Base-by-base conservation (phyloP, 2,113 vertebrate genomes). In the Cynopterus brachyotis region DNA sequence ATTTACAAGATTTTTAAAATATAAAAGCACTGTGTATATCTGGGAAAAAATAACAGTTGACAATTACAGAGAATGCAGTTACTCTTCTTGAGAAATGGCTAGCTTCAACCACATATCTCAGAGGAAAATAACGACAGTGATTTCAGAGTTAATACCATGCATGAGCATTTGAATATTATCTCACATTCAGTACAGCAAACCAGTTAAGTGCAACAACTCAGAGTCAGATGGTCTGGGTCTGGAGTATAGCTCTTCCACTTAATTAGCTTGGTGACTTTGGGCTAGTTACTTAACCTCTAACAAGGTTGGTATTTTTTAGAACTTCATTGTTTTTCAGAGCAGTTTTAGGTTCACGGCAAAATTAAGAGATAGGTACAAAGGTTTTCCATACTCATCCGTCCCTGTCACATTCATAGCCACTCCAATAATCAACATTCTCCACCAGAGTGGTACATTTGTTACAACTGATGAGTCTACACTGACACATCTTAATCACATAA, bases 1-100 rank as follows among this genome's bases (percentile, higher is more conserved):
- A 67, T 92, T 72, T 42, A 30, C 53, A 72, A 42, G 30, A 73
- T 89, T 82, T 93, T 86, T 92, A 76, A 86, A 88, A 66, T 73
- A 28, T 35, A 89, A 92, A 70, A 92, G 67, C 24, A 81, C 24
- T 17, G 64, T 47, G 4, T 59, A 5, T 89, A n/a, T 76, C 22
- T 70, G 79, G 20, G 35, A 94, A 94, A 47, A 30, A 22, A 50
- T 84, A 73, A 47, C 53, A 24, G 35, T 66, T 60, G 40, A 40
- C 62, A 72, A 80, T 83, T 79, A 32, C 11, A 91, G 66, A 81
- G 79, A 85, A 82, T 70, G 32, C 24, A 53, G 17, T 72, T 85
- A 37, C n/a, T 85, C 5, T 35, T 92, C 59, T 37, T 79, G 81
- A 91, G 53, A 89, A 95, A 89, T 82, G 67, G 67, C 53, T 73